Evolutionary conservation across 2,797 vertebrate genomes (phyloP).

Genomic region (Falco biarmicus): DNA sequence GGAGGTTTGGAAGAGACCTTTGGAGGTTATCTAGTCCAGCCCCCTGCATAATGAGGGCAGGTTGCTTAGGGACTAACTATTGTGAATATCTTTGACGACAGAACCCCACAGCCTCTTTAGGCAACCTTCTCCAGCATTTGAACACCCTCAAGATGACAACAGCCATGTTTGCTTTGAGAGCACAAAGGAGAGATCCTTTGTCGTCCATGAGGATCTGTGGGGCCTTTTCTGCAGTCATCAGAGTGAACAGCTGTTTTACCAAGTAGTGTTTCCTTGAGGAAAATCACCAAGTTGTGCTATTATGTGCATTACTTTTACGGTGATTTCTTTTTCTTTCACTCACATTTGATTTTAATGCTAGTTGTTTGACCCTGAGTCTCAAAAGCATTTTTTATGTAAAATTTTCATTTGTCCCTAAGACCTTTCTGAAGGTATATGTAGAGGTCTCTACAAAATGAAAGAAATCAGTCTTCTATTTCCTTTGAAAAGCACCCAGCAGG

Average conservation of each 20-base stretch:
- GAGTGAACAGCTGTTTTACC: not conserved
- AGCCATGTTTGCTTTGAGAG: not conserved
- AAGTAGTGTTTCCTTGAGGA: slow-evolving; percentile 15
- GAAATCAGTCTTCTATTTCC: slow-evolving; percentile 55
- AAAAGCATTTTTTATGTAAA: not conserved
- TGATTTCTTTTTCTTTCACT: not conserved
- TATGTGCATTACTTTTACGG: not conserved
- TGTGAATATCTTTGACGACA: not conserved
- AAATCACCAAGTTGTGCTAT: slow-evolving; percentile 2
- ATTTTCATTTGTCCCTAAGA: not conserved
- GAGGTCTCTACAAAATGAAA: slow-evolving; percentile 52
- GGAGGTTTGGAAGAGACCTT: not conserved
- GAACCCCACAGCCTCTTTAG: not conserved
- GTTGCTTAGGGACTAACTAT: not conserved
- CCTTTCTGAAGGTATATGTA: not conserved
- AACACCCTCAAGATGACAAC: not conserved
- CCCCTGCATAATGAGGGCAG: not conserved
- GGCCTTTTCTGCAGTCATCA: not conserved
- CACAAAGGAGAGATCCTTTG: not conserved
- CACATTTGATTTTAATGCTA: slow-evolving; percentile 18
- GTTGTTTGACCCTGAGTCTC: not conserved
- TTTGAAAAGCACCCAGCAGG: slow-evolving; percentile 65
- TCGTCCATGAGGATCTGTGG: accelerated
- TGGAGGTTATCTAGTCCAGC: not conserved
- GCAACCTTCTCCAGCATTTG: not conserved